Conservation (phyloP, 1,140 invertebrate species). For the Pseudomyrmex sp. region DNA sequence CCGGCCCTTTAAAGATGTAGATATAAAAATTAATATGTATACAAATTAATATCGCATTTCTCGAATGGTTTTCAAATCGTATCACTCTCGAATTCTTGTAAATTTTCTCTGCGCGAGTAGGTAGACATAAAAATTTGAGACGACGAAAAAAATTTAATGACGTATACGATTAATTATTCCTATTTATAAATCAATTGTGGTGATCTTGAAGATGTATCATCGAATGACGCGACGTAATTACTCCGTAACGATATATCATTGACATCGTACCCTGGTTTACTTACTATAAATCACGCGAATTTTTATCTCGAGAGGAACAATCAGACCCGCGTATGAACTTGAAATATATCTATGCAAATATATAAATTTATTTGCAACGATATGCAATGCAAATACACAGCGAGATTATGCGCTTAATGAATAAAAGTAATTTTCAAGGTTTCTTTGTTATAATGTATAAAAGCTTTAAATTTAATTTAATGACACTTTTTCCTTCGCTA, state of each 20-base stretch:
- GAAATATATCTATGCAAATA: not conserved
- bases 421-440: too few species aligned
- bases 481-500: too few species aligned
- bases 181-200: slow-evolving; percentile 57
- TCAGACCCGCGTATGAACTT: not conserved
- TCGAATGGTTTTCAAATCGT: too few species aligned
- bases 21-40: too few species aligned
- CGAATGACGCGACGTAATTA: slow-evolving; percentile 62
- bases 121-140: too few species aligned
- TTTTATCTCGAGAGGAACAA: not conserved
- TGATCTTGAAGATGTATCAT: slow-evolving; percentile 70
- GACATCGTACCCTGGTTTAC: slow-evolving; percentile 83
- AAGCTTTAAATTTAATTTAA: not conserved
- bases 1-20: too few species aligned
- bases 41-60: too few species aligned
- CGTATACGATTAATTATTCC: slow-evolving; percentile 7
- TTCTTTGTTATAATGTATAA: not conserved
- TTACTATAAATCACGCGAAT: slow-evolving; percentile 78
- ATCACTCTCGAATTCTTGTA: too few species aligned
- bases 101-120: too few species aligned
- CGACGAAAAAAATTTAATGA: too few species aligned
- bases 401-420: too few species aligned
- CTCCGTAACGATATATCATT: slow-evolving; percentile 78
- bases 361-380: not conserved
- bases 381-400: too few species aligned